Conservation (phyloP, 2,113 vertebrate genomes). For the Motacilla alba region DNA sequence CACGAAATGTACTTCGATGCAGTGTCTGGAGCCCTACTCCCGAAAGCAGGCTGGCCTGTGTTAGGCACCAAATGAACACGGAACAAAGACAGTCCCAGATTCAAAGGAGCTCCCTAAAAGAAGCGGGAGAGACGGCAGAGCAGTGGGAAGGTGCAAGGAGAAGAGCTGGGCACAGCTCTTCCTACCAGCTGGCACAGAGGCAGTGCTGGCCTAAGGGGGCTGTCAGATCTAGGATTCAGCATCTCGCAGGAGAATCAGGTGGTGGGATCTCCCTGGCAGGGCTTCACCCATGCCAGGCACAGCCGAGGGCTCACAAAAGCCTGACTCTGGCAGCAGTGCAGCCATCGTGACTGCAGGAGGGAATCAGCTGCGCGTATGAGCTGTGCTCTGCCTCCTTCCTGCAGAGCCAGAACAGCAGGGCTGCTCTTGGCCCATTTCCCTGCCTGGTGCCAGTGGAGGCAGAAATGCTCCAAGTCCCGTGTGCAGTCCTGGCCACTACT, state of each 20-base stretch:
- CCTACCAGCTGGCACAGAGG: not conserved
- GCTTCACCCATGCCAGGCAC: not conserved
- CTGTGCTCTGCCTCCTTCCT: not conserved
- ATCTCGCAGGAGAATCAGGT: not conserved
- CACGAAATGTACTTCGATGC: not conserved
- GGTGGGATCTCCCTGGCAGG: not conserved
- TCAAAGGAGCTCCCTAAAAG: not conserved
- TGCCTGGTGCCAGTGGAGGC: not conserved
- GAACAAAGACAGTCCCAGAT: not conserved
- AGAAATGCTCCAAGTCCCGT: not conserved
- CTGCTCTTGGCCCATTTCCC: not conserved
- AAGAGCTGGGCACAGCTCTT: not conserved
- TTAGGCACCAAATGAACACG: not conserved
- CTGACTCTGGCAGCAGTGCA: not conserved
- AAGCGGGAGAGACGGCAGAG: not conserved
- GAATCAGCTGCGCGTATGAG: fast-evolving
- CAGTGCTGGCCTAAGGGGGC: not conserved
- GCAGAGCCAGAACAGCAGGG: not conserved
- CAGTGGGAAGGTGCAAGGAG: not conserved
- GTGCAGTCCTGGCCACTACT: not conserved
- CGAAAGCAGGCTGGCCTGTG: not conserved
- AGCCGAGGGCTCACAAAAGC: not conserved
- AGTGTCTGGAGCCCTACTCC: not conserved
- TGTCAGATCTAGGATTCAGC: not conserved
- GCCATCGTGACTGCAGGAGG: not conserved